Base-by-base conservation (phyloP, 2,113 vertebrate genomes). In the Nestor notabilis region DNA sequence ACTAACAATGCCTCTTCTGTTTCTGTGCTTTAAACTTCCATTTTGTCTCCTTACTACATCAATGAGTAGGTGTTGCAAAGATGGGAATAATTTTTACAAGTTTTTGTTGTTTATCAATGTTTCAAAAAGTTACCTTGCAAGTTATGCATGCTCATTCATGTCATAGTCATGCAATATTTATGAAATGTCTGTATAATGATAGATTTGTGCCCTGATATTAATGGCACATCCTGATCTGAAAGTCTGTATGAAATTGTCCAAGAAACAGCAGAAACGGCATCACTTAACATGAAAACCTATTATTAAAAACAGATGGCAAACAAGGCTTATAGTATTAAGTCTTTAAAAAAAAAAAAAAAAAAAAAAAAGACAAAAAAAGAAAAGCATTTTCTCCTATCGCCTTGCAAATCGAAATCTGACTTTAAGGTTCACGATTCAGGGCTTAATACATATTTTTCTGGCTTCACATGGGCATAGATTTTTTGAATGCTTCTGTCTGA, bases 201-300 rank as follows among this genome's bases (percentile, higher is more conserved):
- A 93, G 89, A 87, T 95, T 96, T 96, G 92, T 94, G 88, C 47
- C 72, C 56, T 96, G 83, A 95, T 88, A 95, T 94, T 94, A 95
- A 93, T 90, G 74, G 56, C 66, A 90, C 70, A 88, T 89, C 76
- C 27, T 95, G 49, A 92, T 96, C 90, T 95, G 90, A 96, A 96
- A 96, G 41, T 20, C 83, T 90, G 27, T 52, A 79, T 83, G 47
- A 87, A 74, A 89, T n/a, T 46, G 16, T 75, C 75, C 91, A 87
- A 91, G 89, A 89, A 95, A 87, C 25, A 71, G 63, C 17, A 93
- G 11, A 87, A 95, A 91, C 25, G 65, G 31, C 39, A 89, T 69
- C 14, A 44, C 43, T 70, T 83, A 84, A 66, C 41, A 87, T 19
- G 18, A 74, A 92, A 78, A 8, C 0, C 10, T 47, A 37, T 64